Conservation (phyloP, 2,797 vertebrate genomes). For the Brotogeris chrysoptera region DNA sequence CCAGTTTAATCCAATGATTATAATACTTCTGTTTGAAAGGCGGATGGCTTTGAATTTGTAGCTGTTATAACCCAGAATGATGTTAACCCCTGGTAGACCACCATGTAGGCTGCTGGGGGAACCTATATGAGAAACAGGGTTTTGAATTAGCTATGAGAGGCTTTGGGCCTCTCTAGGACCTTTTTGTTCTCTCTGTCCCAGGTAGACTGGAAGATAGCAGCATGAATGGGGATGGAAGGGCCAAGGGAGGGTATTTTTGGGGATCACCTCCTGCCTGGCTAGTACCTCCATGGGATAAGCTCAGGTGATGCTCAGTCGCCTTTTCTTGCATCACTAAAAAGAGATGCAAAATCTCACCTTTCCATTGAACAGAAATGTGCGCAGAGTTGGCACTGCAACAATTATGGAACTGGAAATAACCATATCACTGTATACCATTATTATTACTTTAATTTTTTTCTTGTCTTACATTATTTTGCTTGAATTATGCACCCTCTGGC, state of each 20-base stretch:
- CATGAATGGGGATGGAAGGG: background rate
- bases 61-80: background rate
- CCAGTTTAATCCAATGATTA: background rate
- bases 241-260: background rate
- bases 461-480: background rate
- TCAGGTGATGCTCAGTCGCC: background rate
- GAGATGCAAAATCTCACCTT: background rate
- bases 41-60: background rate
- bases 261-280: background rate
- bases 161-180: background rate
- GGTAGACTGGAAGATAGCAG: background rate
- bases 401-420: background rate
- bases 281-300: fast-evolving
- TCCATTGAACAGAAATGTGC: background rate
- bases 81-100: fast-evolving
- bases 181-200: no score
- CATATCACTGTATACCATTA: background rate
- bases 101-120: no score
- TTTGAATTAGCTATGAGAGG: background rate
- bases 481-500: background rate
- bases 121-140: background rate
- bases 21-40: background rate
- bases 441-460: background rate
- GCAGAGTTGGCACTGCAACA: no score
- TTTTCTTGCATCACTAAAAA: background rate